Evolutionary conservation across 2,113 vertebrate genomes (phyloP).

Genomic region (Acrocephalus arundinaceus): DNA sequence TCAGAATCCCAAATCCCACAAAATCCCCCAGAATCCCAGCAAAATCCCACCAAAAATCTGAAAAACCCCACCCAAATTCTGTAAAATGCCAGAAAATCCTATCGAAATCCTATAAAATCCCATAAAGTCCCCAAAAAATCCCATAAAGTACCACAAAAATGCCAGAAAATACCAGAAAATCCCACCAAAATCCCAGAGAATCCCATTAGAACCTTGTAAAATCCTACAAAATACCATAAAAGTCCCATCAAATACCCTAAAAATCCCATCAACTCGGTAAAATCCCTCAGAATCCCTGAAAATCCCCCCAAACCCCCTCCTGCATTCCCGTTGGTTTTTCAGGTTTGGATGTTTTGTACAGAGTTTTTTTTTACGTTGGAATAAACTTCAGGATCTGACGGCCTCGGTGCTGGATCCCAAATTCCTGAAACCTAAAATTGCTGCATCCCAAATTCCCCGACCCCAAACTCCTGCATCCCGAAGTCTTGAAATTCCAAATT

Average conservation of each 20-base stretch:
- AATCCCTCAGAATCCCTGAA: not conserved
- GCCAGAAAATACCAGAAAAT: too few species aligned
- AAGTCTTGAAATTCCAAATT: not conserved
- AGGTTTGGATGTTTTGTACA: not conserved
- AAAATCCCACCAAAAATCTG: not conserved
- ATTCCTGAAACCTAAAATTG: not conserved
- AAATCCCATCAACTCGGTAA: too few species aligned
- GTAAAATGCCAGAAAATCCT: not conserved
- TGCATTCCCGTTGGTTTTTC: fast-evolving
- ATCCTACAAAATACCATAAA: too few species aligned
- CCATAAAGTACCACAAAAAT: too few species aligned
- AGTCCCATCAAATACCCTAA: too few species aligned
- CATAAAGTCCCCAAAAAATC: too few species aligned
- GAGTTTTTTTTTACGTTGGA: not conserved
- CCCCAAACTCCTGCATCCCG: too few species aligned
- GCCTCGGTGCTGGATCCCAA: not conserved
- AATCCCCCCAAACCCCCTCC: not conserved
- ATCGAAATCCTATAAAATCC: not conserved
- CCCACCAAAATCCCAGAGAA: not conserved
- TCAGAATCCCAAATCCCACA: not conserved
- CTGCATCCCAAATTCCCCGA: not conserved
- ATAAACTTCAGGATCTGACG: not conserved
- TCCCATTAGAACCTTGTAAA: not conserved
- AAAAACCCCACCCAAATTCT: too few species aligned
- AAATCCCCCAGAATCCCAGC: too few species aligned